Evolutionary conservation across 2,888 invertebrate genomes (phyloP).

Genomic region (Apamea epomidion): DNA sequence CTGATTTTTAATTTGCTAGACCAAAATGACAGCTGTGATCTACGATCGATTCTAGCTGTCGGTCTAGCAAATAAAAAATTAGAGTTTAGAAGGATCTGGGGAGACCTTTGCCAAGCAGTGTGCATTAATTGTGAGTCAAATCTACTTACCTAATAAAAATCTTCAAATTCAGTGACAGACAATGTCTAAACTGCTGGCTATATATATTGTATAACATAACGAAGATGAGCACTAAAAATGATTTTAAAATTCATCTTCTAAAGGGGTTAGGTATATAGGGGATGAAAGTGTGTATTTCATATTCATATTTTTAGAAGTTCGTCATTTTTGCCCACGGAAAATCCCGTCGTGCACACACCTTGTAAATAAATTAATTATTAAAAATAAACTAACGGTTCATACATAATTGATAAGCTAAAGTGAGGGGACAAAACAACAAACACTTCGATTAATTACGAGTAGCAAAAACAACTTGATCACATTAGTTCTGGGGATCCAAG

Average conservation of each 20-base stretch:
- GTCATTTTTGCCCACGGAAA: neutral
- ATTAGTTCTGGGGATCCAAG: conserved; percentile 41
- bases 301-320: too few species aligned
- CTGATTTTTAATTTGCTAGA: too few species aligned
- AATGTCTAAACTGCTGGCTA: neutral
- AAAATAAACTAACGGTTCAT: neutral
- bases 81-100: too few species aligned
- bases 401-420: neutral
- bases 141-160: neutral
- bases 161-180: neutral
- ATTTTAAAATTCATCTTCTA: neutral
- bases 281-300: neutral
- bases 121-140: neutral
- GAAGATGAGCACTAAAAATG: neutral
- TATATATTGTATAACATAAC: neutral
- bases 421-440: neutral
- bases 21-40: too few species aligned
- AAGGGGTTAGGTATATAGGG: neutral
- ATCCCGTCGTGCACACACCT: too few species aligned
- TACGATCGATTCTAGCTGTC: too few species aligned
- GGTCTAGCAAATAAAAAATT: too few species aligned
- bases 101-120: too few species aligned
- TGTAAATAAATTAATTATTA: neutral
- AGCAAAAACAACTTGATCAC: conserved; percentile 14
- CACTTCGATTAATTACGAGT: neutral